phyloP scores from a whole-genome alignment of 92 coral and sea anemone species.

The Zoanthus sociatus region DNA sequence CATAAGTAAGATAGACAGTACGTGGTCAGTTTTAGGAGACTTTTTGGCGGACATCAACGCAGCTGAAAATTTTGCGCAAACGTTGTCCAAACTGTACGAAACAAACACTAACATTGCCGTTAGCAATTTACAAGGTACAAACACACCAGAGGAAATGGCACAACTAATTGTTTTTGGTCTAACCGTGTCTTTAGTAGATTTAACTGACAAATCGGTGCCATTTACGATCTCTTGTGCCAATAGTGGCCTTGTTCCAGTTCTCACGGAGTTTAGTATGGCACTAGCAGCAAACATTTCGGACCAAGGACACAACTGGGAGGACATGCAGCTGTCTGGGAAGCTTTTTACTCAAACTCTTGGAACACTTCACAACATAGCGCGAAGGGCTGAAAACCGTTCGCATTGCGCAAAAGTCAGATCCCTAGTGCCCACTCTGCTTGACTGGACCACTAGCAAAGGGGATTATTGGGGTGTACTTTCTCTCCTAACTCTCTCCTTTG shows the following conservation, averaged over 20 bases:
- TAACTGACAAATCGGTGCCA: slow-evolving; percentile 18
- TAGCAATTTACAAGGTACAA: neutral
- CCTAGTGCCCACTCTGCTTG: slow-evolving; percentile 32
- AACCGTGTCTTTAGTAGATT: slow-evolving; percentile 28
- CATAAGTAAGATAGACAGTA: slow-evolving; percentile 15
- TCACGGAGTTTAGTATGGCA: slow-evolving; percentile 33
- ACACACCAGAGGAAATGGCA: slow-evolving; percentile 25
- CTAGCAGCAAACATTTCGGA: slow-evolving; percentile 31
- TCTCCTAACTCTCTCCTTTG: slow-evolving; percentile 30
- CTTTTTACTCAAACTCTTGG: slow-evolving; percentile 43
- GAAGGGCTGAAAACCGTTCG: slow-evolving; percentile 33
- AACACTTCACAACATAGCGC: slow-evolving; percentile 38
- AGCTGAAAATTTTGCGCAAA: neutral
- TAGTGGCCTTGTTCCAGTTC: slow-evolving; percentile 19
- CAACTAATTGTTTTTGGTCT: slow-evolving; percentile 30
- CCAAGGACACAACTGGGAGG: slow-evolving; percentile 26
- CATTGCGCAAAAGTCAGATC: slow-evolving; percentile 26
- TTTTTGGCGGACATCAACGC: slow-evolving; percentile 17
- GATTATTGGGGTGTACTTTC: slow-evolving; percentile 28
- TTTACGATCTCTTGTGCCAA: slow-evolving; percentile 36
- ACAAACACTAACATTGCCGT: neutral
- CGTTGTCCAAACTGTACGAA: slow-evolving; percentile 7
- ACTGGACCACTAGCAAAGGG: slow-evolving; percentile 38
- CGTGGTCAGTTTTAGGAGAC: slow-evolving; percentile 21
- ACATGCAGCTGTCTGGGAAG: slow-evolving; percentile 27